Evolutionary conservation across 92 coral and sea anemone species (phyloP), one percentile per base, ranked within the genome.

Genomic region (Heliopora coerulea): DNA sequence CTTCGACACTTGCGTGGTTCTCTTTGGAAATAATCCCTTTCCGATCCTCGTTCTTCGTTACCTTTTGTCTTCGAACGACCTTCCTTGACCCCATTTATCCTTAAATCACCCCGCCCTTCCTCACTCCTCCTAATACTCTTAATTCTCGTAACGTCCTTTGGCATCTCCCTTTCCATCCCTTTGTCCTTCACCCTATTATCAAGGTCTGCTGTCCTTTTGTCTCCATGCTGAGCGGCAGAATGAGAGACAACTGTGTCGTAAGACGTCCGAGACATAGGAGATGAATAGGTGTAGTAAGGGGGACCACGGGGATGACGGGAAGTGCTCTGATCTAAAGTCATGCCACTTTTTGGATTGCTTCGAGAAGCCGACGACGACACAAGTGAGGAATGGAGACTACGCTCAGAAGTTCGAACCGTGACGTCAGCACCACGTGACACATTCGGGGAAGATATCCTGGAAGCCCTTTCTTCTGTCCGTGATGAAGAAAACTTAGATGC

Each of bases 21-120:
- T 28, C 11, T 56, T 28, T 11, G 61, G 29, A 3, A 3, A 15
- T 46, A 15, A 15, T 46, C 52, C 15, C 52, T 46, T 46, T 46
- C 21, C 32, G 63, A 54, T 15, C 28, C 54, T 2, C 7, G 19
- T 25, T 52, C 77, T 8, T 37, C 63, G 14, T 8, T 11, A 15
- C 54, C 63, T 19, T 39, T 31, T 44, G n/a, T 13, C 49, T 68
- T 50, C 46, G 32, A 23, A 0, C 40, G 46, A 0, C 42, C 44
- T 12, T 68, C 75, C 32, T 50, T 68, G n/a, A 70, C 63, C 49
- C 77, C 77, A 33, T 50, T 70, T 70, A 50, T n/a, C 48, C 63
- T 62, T 1, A 33, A 33, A 3, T 31, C 68, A 31, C 48, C 25
- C 11, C 50, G 48, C n/a, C 37, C 54, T 18, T 67, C 58, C 37